phyloP scores from a whole-genome alignment of 2,113 vertebrate genomes.

The Xiphophorus maculatus region DNA sequence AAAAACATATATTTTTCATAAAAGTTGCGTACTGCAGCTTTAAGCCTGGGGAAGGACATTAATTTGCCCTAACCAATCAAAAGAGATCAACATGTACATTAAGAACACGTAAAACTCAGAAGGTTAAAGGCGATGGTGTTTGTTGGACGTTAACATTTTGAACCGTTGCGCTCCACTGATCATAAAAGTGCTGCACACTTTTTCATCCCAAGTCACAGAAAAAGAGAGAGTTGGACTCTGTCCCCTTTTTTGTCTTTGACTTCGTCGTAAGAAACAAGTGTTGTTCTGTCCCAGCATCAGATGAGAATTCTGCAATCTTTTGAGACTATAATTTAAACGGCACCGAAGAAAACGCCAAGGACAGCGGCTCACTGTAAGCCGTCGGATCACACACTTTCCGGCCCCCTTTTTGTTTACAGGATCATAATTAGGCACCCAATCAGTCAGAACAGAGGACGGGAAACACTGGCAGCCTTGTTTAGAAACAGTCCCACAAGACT shows the following conservation, averaged over 20 bases:
- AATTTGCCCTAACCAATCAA: too few relatives aligned
- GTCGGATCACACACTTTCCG: constrained; percentile 38
- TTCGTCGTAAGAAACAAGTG: background rate
- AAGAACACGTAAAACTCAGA: too few relatives aligned
- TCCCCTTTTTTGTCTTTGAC: background rate
- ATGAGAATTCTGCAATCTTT: background rate
- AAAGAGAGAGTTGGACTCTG: background rate
- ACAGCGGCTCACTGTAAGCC: background rate
- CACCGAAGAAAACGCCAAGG: background rate
- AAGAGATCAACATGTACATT: too few relatives aligned
- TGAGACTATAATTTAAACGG: background rate
- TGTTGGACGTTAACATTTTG: too few relatives aligned
- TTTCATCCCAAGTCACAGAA: background rate
- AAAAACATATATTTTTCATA: too few relatives aligned
- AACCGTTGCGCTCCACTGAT: background rate
- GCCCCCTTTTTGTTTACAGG: constrained; percentile 19
- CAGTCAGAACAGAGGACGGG: constrained; percentile 22
- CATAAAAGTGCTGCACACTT: background rate
- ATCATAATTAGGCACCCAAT: constrained; percentile 47
- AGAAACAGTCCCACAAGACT: constrained; percentile 49
- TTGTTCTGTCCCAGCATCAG: background rate
- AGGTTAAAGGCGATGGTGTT: too few relatives aligned
- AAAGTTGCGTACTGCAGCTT: too few relatives aligned
- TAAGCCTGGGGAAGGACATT: too few relatives aligned
- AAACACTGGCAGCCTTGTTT: constrained; percentile 42